Percentiles rank a stretch among this genome's conserved stretches.
Evolutionary conservation across 2,113 vertebrate species (phyloP).

Genomic region (Muntiacus reevesi): DNA sequence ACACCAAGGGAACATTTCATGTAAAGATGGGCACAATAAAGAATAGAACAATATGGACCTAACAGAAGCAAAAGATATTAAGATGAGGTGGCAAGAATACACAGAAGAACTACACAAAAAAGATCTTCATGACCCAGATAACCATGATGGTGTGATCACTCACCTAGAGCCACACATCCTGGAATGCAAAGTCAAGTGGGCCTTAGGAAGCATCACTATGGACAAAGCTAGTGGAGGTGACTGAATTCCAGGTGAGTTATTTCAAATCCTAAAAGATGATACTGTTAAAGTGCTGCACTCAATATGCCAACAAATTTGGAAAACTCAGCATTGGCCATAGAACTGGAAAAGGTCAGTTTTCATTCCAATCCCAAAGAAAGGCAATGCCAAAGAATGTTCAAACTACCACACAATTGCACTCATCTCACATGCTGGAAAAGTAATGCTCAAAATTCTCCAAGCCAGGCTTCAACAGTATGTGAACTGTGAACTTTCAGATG

Average conservation of each 20-base stretch:
- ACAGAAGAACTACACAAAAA: neutral
- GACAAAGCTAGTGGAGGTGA: neutral
- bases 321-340: neutral
- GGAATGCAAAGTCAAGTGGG: neutral
- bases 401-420: neutral
- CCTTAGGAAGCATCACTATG: neutral
- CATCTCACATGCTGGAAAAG: neutral
- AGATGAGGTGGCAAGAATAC: neutral
- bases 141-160: neutral
- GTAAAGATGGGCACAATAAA: neutral
- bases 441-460: neutral
- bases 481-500: neutral
- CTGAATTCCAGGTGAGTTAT: neutral
- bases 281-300: neutral
- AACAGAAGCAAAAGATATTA: neutral
- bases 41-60: neutral
- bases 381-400: neutral
- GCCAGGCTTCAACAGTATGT: neutral
- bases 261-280: neutral
- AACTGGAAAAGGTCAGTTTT: neutral
- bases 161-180: neutral
- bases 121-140: neutral
- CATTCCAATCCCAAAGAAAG: neutral
- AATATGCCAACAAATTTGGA: neutral
- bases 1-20: neutral